Base-by-base conservation (phyloP, 2,113 vertebrate species). In the Planiliza haematocheilus region DNA sequence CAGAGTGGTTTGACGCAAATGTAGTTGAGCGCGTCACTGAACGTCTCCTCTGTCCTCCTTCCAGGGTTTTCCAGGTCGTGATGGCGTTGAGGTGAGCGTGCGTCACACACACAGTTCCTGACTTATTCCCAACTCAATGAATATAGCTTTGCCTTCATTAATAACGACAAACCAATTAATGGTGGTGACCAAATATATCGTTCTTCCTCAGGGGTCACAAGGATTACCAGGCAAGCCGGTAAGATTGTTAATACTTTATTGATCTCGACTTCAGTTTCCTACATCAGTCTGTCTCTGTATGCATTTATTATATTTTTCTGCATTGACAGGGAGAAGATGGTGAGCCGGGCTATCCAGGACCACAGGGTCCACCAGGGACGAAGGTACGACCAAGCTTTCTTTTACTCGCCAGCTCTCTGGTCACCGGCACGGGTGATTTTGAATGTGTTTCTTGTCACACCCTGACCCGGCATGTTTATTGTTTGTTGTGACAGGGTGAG, bases 191-290 rank as follows among this genome's bases (percentile, higher is more conserved):
- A 3, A 8, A 39, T 81, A 1, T 74, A 7, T 64, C n/a, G n/a
- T 74, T 70, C 41, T 83, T 30, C 77, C 56, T 80, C 84, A 97
- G 96, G 96, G 96, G 74, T 70, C 71, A 34, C 92, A 86, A 46
- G 96, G 96, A 85, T 85, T 88, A 42, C 92, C 95, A 62, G 96
- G 96, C 53, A 92, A 91, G 80, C 93, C 95, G 92, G 96, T 97
- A 86, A 63, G 91, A 66, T 38, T 9, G 21, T 34, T 39, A 41
- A 45, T 20, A 12, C 0, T 49, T 42, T 12, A 20, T 34, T 36
- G 4, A 42, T 18, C 0, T 50, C 5, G 10, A n/a, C n/a, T n/a
- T n/a, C n/a, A n/a, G n/a, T n/a, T n/a, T n/a, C n/a, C n/a, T n/a
- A n/a, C n/a, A n/a, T n/a, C n/a, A n/a, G n/a, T n/a, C n/a, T n/a